Conservation (phyloP, 2,888 invertebrate genomes). For the Odontomyia ornata region DNA sequence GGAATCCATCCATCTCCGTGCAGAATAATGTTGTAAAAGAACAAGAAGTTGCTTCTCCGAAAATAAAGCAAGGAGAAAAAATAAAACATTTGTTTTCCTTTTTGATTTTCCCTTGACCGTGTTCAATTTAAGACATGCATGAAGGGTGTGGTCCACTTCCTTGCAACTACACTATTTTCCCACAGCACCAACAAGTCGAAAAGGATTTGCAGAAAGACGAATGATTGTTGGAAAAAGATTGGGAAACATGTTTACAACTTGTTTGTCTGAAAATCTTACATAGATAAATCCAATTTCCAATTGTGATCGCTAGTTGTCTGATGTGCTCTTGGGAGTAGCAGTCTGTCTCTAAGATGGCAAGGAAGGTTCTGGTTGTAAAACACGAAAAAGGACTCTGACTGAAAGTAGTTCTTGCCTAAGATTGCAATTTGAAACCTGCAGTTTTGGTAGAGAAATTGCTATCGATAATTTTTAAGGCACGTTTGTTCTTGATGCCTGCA, state of each 20-base stretch:
- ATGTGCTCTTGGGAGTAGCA: neutral
- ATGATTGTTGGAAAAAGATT: neutral
- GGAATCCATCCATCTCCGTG: neutral
- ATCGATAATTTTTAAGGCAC: no score
- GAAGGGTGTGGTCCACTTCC: conserved; percentile 20
- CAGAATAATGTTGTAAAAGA: neutral
- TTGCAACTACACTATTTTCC: conserved; percentile 7
- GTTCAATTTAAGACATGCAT: neutral
- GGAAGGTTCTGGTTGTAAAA: neutral
- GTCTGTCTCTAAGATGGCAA: neutral
- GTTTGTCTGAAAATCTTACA: neutral
- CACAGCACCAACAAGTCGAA: neutral
- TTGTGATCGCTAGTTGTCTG: neutral
- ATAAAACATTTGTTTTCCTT: no score
- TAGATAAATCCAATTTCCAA: conserved; percentile 8
- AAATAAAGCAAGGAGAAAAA: no score
- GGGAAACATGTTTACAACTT: conserved; percentile 13
- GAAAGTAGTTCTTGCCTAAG: no score
- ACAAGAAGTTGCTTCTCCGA: conserved; percentile 7
- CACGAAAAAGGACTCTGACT: no score
- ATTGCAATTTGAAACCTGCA: no score
- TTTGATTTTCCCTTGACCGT: neutral
- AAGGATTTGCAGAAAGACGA: conserved; percentile 7
- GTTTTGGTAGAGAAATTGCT: no score
- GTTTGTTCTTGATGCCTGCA: no score